Percentiles rank a stretch among this genome's conserved stretches.
These are phyloP conservation scores for Cryptoblepharus egeriae DNA, from an alignment of 2,797 vertebrate species.

Conservation along the genomic window DNA sequence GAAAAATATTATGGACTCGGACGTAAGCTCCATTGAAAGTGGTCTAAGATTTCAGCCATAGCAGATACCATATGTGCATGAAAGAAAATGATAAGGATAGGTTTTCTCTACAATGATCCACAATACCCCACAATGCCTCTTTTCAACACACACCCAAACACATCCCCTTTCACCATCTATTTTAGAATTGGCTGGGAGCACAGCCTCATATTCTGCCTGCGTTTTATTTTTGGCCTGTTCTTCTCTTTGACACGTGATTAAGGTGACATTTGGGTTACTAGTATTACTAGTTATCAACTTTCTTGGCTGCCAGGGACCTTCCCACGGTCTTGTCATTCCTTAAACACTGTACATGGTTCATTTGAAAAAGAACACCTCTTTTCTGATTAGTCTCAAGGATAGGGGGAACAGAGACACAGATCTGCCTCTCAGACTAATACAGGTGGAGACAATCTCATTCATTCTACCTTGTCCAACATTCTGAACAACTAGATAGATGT, in stretches of 20 bases:
- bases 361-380: rapidly evolving
- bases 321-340: not conserved
- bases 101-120: not conserved
- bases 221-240: not conserved
- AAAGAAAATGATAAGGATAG: not conserved
- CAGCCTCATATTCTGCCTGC: not conserved
- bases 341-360: not conserved
- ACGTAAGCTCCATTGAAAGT: no score
- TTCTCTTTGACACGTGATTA: slow-evolving; percentile 12
- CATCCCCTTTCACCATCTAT: not conserved
- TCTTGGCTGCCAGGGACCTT: not conserved
- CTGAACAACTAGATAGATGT: not conserved
- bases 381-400: not conserved
- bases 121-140: not conserved
- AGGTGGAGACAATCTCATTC: not conserved
- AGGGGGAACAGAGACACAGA: not conserved
- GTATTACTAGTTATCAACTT: not conserved
- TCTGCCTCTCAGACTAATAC: not conserved
- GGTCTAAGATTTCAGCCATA: no score
- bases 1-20: no score
- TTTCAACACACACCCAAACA: not conserved
- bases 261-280: not conserved
- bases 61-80: not conserved
- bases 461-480: not conserved
- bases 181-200: not conserved